These are phyloP conservation scores for Torymus aiolomorphi DNA, from an alignment of 2,888 invertebrate genomes.

Conservation along the genomic window DNA sequence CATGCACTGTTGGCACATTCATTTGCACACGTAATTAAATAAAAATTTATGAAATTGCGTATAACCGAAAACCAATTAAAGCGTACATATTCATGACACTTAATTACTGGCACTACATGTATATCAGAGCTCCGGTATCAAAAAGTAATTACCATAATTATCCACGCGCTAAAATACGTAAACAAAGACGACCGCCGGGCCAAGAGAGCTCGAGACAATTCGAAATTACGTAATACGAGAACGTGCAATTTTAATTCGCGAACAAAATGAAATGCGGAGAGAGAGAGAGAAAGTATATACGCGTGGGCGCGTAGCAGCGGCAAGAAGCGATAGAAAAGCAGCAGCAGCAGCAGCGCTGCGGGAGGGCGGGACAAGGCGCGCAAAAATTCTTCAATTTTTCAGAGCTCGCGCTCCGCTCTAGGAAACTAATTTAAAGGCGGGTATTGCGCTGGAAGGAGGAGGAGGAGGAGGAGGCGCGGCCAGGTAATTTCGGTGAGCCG, in stretches of 20 bases:
- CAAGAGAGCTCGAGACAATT: too few species aligned
- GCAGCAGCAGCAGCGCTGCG: neutral
- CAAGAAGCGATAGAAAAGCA: constrained; percentile 2
- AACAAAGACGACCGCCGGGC: neutral
- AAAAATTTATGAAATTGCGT: too few species aligned
- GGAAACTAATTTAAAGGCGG: constrained; percentile 42
- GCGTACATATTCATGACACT: too few species aligned
- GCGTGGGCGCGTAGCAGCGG: neutral
- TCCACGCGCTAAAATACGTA: neutral
- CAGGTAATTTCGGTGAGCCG: constrained; percentile 27
- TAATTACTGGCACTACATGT: too few species aligned
- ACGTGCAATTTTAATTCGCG: too few species aligned
- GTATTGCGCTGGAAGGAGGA: too few species aligned
- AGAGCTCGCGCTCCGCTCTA: neutral
- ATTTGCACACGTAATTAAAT: too few species aligned
- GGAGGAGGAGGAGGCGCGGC: constrained; percentile 2
- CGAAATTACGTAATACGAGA: too few species aligned
- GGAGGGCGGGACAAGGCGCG: neutral
- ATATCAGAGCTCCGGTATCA: too few species aligned
- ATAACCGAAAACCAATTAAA: too few species aligned
- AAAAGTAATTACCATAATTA: neutral
- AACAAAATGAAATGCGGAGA: neutral
- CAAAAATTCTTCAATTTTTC: constrained; percentile 37
- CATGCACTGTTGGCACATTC: too few species aligned
- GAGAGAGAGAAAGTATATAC: neutral